Base-by-base conservation (phyloP, 2,888 invertebrate species). In the Rhogogaster chlorosoma region DNA sequence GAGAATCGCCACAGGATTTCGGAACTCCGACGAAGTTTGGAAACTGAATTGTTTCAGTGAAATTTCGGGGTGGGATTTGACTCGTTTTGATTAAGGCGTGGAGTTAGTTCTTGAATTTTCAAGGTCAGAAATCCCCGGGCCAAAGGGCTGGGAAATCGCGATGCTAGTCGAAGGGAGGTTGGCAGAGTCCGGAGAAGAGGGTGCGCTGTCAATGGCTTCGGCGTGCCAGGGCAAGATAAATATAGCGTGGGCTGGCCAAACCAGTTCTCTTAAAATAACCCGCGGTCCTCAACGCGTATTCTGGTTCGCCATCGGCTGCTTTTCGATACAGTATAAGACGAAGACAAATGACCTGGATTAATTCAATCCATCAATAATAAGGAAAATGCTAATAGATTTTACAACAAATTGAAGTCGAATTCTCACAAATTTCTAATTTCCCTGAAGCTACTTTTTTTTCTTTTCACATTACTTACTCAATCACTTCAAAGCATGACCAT, bases 181-280 rank as follows among this genome's bases (percentile, higher is more conserved):
- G 53, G 85, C 85, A 86, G 86, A 78, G 83, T 85, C 57, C 49
- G 86, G 78, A 84, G 88, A 49, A 49, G 77, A 38, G 38, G 86
- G 86, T 85, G 89, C 87, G 87, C 90, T 91, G 91, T 91, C 91
- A 91, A 91, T 91, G 91, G 90, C 90, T 91, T 90, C 89, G 88
- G 89, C 88, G 86, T 89, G 90, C 90, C 88, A 88, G 90, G 88
- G 89, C 90, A 91, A 92, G 90, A 90, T 92, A 92, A 92, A 92
- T 92, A 92, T 92, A 92, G 91, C 91, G 87, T 88, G 87, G 89
- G 80, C 80, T 89, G 88, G 89, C 91, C 90, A 91, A 90, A 92
- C 91, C 92, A 92, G 91, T 92, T 92, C 91, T 92, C 92, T 92
- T 91, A 92, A 92, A 92, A 92, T 92, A 92, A 92, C 91, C 90